Conservation (phyloP, 2,797 vertebrate genomes). For the Diplodus puntazzo region DNA sequence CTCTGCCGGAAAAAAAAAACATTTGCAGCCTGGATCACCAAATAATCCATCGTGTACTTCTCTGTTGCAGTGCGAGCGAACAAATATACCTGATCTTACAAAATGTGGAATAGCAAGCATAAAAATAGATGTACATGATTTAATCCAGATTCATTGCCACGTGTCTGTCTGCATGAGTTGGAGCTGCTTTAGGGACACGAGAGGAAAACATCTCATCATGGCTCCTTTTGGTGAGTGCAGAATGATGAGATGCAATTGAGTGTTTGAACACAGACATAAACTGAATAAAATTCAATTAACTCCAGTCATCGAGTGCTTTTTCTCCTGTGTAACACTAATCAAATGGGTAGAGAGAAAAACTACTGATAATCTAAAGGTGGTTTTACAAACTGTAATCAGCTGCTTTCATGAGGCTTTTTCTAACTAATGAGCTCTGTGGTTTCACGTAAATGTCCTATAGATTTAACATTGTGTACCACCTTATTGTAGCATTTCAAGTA, state of each 20-base stretch:
- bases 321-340: slow-evolving; percentile 11
- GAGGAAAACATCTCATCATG: neutral
- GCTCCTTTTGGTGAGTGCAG: neutral
- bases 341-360: slow-evolving; percentile 15
- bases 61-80: neutral
- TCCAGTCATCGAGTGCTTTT: slow-evolving; percentile 1
- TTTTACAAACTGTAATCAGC: slow-evolving; percentile 24
- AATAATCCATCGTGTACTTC: neutral
- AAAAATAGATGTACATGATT: neutral
- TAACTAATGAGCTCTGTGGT: slow-evolving; percentile 21
- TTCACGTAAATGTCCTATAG: slow-evolving; percentile 21
- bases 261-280: slow-evolving; percentile 19
- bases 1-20: neutral
- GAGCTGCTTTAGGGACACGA: neutral
- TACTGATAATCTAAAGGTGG: neutral
- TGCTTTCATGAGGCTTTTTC: slow-evolving; percentile 4
- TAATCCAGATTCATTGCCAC: neutral
- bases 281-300: slow-evolving; percentile 16
- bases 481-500: slow-evolving; percentile 12
- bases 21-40: neutral
- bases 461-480: slow-evolving; percentile 9
- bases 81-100: neutral
- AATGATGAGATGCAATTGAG: neutral
- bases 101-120: neutral
- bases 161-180: neutral